phyloP scores from a whole-genome alignment of 2,888 invertebrate species.

The Augochlorella aurata region DNA sequence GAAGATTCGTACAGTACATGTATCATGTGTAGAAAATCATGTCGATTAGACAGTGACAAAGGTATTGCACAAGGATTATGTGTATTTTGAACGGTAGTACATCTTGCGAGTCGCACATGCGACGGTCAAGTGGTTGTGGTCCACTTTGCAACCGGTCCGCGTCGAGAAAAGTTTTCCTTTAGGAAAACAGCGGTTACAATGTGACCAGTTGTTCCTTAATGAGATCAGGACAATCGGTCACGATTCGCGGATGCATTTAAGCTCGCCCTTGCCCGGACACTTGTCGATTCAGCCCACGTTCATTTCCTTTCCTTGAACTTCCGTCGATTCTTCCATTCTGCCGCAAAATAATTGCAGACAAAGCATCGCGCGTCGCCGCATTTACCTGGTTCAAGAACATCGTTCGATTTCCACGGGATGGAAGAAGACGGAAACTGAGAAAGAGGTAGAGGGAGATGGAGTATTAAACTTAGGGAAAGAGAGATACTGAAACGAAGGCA shows the following conservation, averaged over 20 bases:
- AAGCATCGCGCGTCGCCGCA: slow-evolving; percentile 33
- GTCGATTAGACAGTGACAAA: neutral
- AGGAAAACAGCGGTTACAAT: neutral
- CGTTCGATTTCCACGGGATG: slow-evolving; percentile 14
- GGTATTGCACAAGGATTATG: neutral
- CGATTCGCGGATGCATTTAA: slow-evolving; percentile 25
- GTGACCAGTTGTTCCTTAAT: slow-evolving; percentile 8
- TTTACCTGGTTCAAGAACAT: slow-evolving; percentile 48
- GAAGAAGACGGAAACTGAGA: neutral
- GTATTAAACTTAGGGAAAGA: neutral
- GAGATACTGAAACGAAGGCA: neutral
- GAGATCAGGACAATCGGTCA: slow-evolving; percentile 43
- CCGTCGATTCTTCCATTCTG: slow-evolving; percentile 21
- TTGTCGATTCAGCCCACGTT: slow-evolving; percentile 3
- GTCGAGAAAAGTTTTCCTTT: neutral
- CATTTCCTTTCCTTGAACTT: slow-evolving; percentile 16
- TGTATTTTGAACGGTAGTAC: neutral
- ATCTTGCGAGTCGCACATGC: neutral
- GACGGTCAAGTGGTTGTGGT: neutral
- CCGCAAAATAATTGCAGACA: slow-evolving; percentile 18
- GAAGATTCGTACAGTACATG: no score
- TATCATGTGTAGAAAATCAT: neutral
- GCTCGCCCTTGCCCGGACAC: slow-evolving; percentile 15
- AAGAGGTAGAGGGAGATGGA: slow-evolving; percentile 4
- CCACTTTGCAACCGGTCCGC: neutral